Evolutionary conservation across 1,140 invertebrate genomes (phyloP), one percentile per base, ranked within the genome.

Genomic region (Asobara japonica): DNA sequence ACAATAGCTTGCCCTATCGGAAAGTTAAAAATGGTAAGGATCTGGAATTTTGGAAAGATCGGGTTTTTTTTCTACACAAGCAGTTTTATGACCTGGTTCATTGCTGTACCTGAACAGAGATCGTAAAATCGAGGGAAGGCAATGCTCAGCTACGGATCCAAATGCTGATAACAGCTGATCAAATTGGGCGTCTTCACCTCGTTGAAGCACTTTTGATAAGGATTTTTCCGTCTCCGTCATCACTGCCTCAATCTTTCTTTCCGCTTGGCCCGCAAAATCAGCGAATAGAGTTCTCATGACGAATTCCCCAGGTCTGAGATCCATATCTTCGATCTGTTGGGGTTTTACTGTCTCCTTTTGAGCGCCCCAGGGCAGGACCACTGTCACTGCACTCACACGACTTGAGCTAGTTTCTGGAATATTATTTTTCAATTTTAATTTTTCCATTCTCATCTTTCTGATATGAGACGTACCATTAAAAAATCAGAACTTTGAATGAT

Each of bases 71-170:
- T n/a, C n/a, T n/a, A n/a, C n/a, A n/a, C n/a, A n/a, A n/a, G n/a
- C n/a, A n/a, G n/a, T n/a, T n/a, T n/a, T n/a, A n/a, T n/a, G n/a
- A n/a, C n/a, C n/a, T n/a, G n/a, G n/a, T n/a, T n/a, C n/a, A n/a
- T n/a, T n/a, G n/a, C n/a, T n/a, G n/a, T n/a, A n/a, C n/a, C n/a
- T 94, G 82, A 98, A 96, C 10, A 99, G 85, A n/a, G 97, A 96
- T 69, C 93, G 89, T 48, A 99, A 86, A 69, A 99, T 90, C 8
- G 98, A 99, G 1, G 98, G 98, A 38, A 99, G 88, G 87, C 98
- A 98, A 84, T 99, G 96, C 84, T 99, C 98, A 0, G 97, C 96
- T 0, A 98, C 96, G 18, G 94, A 94, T 20, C 97, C 96, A 81
- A 99, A 94, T 0, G 96, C 94, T 38, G 91, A 94, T 13, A 99